A percentile compares a stretch with the other conserved stretches of the same genome.
phyloP scores from a whole-genome alignment of 2,888 invertebrate species.

The Chydorus sphaericus region DNA sequence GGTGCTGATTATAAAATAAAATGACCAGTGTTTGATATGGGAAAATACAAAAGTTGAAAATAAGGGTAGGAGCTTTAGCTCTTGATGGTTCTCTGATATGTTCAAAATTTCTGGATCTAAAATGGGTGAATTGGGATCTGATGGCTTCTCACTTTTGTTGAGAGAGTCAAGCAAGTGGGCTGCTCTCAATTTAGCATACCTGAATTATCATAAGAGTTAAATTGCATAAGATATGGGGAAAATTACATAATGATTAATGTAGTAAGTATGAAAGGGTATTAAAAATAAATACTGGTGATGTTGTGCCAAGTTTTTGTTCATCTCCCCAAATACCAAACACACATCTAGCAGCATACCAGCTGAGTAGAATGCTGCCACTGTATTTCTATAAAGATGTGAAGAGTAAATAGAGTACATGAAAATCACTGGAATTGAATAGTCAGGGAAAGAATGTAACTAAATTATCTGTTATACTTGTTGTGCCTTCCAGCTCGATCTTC shows the following conservation, averaged over 20 bases:
- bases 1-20: no score
- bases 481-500: conserved; percentile 76
- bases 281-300: conserved; percentile 61
- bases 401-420: conserved; percentile 17
- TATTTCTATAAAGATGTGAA: conserved; percentile 50
- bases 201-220: neutral
- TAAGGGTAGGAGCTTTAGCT: neutral
- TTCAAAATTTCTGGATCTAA: conserved; percentile 34
- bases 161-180: conserved; percentile 95
- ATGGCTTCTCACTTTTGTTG: conserved; percentile 81
- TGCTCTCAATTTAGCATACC: conserved; percentile 86
- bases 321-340: conserved; percentile 74
- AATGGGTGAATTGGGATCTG: conserved; percentile 61
- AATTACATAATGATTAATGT: no score
- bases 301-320: conserved; percentile 72
- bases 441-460: neutral
- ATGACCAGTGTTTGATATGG: no score
- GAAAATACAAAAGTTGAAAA: neutral
- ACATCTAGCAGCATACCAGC: conserved; percentile 87
- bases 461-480: conserved; percentile 52
- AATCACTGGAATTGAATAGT: no score
- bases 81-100: neutral
- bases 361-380: conserved; percentile 91
- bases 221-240: no score
- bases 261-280: neutral